Evolutionary conservation across 2,888 invertebrate species (phyloP), one percentile per base, ranked within the genome.

Genomic region (Aphrophora alni): DNA sequence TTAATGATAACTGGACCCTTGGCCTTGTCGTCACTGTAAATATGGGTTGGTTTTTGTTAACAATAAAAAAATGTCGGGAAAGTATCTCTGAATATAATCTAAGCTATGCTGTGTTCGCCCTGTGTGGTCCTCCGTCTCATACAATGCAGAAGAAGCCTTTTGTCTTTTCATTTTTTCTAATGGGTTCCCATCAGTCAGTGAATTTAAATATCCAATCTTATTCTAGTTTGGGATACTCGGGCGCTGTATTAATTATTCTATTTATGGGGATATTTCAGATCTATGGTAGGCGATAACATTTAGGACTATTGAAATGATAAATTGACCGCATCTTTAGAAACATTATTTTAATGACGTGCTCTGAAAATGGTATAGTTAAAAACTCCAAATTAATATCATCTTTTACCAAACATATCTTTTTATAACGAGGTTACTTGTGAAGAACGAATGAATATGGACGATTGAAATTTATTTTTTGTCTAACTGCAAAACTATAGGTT

Each of bases 111-210:
- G 59, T 21, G 4, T n/a, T 59, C 59, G n/a, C 59, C 14, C 59
- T 59, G 59, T 59, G 59, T 59, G 59, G 59, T 59, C 59, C 21
- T 0, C 59, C 21, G n/a, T 21, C 59, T 3, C n/a, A n/a, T 5
- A 59, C 59, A 59, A 59, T 59, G 59, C 59, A 59, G 59, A 59
- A 59, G 59, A 59, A 14, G 59, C 21, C 59, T 59, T 59, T 59
- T 59, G 59, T 59, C 59, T 59, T 59, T 59, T 59, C 59, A 21
- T n/a, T 59, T 59, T 59, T 59, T 59, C 21, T 59, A 59, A 59
- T 59, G 59, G 59, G 59, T 21, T 8, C 59, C 59, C 59, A 59
- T 59, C 59, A 59, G 21, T 59, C 59, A 59, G 59, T 2, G 3
- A 2, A 59, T 59, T 59, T 59, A 59, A 59, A 59, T 59, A 21